Percentiles rank a stretch among this genome's conserved stretches.
These are phyloP conservation scores for Sminthopsis crassicaudata DNA, from an alignment of 2,113 vertebrate genomes.

Conservation along the genomic window DNA sequence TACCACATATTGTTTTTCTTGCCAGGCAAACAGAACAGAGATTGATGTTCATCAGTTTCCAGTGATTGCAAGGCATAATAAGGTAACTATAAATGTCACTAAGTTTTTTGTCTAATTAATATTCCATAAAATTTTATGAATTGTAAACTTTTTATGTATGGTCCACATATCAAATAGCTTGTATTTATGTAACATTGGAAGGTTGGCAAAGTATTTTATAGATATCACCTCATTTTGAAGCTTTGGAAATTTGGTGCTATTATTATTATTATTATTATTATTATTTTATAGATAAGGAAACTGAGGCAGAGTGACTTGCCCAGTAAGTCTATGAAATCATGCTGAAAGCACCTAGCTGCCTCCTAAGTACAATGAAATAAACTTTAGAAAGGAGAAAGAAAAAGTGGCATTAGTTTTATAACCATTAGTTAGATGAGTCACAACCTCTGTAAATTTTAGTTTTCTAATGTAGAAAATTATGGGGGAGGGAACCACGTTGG, in stretches of 20 bases:
- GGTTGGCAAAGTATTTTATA: background rate
- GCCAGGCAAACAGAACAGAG: constrained; percentile 22
- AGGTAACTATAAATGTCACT: constrained; percentile 74
- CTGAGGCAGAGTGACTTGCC: background rate
- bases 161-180: constrained; percentile 28
- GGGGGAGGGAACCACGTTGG: background rate
- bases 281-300: background rate
- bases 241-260: background rate
- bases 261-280: background rate
- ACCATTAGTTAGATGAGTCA: constrained; percentile 14
- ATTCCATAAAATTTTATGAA: constrained; percentile 65
- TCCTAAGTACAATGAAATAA: constrained; percentile 70
- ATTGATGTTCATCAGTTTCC: constrained; percentile 13
- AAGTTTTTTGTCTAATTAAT: constrained; percentile 72
- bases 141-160: constrained; percentile 69
- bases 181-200: background rate
- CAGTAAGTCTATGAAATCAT: background rate
- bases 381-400: constrained; percentile 33
- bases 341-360: background rate
- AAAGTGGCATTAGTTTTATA: constrained; percentile 41
- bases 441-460: background rate
- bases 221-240: background rate
- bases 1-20: constrained; percentile 29
- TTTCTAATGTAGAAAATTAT: background rate
- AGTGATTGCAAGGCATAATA: constrained; percentile 59